phyloP scores from a whole-genome alignment of 2,888 invertebrate genomes.

The Thyatira batis region DNA sequence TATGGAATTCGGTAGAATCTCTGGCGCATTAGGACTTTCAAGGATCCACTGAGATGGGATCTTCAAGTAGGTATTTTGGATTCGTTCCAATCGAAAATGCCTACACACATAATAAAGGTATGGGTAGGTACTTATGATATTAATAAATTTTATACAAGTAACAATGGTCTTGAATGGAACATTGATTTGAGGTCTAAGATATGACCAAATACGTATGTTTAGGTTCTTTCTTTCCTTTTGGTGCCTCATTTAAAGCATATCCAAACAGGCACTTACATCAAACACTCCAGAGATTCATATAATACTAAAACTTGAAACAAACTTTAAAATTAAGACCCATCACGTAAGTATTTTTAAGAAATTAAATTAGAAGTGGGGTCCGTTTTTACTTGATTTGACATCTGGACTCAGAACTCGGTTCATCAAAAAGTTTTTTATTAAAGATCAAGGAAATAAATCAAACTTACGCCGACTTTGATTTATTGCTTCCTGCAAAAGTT shows the following conservation, averaged over 20 bases:
- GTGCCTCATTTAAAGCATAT: too few species aligned
- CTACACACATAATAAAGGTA: not conserved
- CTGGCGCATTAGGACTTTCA: not conserved
- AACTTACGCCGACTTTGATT: conserved; percentile 30
- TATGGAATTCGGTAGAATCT: not conserved
- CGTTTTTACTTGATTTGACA: conserved; percentile 31
- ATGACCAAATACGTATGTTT: too few species aligned
- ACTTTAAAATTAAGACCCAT: not conserved
- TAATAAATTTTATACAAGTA: too few species aligned
- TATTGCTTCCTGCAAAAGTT: conserved; percentile 5
- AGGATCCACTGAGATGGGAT: not conserved
- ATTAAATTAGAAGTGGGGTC: conserved; percentile 1
- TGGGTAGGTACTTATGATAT: not conserved
- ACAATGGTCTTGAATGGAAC: too few species aligned
- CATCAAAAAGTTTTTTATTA: conserved; percentile 40
- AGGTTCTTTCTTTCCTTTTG: too few species aligned
- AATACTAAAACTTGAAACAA: not conserved
- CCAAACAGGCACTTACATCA: too few species aligned
- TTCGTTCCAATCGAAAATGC: not conserved
- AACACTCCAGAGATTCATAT: too few species aligned
- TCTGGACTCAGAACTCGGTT: conserved; percentile 34
- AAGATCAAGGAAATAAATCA: not conserved
- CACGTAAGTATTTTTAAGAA: not conserved
- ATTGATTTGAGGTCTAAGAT: too few species aligned
- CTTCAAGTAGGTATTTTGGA: not conserved